Conservation (phyloP, 2,797 vertebrate genomes). For the Poecile montanus region DNA sequence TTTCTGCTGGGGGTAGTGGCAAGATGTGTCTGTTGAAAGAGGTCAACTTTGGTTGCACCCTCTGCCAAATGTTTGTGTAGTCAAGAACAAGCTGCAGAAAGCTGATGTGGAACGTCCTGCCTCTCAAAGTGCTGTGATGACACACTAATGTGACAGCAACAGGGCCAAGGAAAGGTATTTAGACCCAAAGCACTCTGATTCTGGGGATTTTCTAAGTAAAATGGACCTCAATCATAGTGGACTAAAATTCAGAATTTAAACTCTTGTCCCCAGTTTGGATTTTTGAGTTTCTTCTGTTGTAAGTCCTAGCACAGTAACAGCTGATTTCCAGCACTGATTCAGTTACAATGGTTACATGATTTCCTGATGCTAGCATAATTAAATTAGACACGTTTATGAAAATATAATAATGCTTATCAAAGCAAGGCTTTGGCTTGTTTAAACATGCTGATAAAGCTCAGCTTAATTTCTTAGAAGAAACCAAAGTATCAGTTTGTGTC, state of each 20-base stretch:
- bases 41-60: background rate
- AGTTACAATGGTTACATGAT: background rate
- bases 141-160: background rate
- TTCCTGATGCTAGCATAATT: background rate
- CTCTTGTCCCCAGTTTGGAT: background rate
- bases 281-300: background rate
- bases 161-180: background rate
- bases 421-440: background rate
- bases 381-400: constrained; percentile 13
- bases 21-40: background rate
- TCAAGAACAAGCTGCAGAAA: background rate
- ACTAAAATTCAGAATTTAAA: background rate
- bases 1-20: background rate
- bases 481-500: background rate
- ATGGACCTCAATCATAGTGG: fast-evolving
- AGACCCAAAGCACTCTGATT: background rate
- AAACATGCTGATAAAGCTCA: background rate
- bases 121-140: background rate
- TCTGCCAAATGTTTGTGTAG: background rate
- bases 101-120: background rate
- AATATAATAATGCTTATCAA: constrained; percentile 7
- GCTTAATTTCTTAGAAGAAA: background rate
- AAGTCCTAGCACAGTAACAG: background rate
- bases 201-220: background rate
- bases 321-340: constrained; percentile 9